These are phyloP conservation scores for Calameuta idolon DNA, from an alignment of 2,888 invertebrate species.

Conservation along the genomic window DNA sequence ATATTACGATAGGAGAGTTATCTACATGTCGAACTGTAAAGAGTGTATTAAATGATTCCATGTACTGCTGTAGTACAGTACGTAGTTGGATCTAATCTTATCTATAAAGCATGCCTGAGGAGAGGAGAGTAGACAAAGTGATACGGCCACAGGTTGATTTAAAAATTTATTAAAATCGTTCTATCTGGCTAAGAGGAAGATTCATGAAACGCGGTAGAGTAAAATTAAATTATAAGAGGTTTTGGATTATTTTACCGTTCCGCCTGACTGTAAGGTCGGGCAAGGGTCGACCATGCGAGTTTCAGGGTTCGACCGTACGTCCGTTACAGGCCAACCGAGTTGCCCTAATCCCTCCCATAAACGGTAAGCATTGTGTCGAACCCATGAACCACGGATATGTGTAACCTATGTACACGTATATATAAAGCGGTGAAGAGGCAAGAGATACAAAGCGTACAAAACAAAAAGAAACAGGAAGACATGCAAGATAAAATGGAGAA, in stretches of 20 bases:
- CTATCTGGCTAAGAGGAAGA: neutral
- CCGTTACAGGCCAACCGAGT: neutral
- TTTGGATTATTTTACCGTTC: neutral
- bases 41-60: neutral
- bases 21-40: neutral
- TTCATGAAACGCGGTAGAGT: neutral
- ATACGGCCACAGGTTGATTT: neutral
- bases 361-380: neutral
- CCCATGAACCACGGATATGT: neutral
- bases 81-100: neutral
- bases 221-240: neutral
- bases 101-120: neutral
- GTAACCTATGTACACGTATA: neutral
- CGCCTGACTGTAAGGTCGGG: neutral
- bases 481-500: neutral
- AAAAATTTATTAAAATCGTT: neutral
- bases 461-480: neutral
- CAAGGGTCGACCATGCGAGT: neutral
- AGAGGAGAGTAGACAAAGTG: neutral
- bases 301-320: neutral
- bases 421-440: neutral
- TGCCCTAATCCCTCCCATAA: neutral
- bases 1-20: neutral
- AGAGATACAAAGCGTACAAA: neutral
- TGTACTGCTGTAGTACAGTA: neutral